phyloP scores from a whole-genome alignment of 2,888 invertebrate genomes.

The Axea sp. region DNA sequence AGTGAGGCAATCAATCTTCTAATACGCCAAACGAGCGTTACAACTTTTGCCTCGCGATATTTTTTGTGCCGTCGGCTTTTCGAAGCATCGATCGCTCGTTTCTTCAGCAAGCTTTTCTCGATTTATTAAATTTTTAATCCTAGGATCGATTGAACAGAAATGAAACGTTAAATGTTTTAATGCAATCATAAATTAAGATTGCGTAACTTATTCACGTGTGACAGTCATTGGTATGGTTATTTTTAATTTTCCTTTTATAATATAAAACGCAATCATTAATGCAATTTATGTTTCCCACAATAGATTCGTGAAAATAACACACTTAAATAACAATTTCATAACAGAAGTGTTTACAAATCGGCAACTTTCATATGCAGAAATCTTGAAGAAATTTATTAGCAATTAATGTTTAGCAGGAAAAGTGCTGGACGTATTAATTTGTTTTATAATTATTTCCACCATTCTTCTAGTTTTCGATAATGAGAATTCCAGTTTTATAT shows the following conservation, averaged over 20 bases:
- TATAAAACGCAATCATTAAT: no score
- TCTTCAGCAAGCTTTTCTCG: slow-evolving; percentile 4
- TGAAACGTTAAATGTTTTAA: slow-evolving; percentile 27
- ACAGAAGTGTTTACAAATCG: slow-evolving; percentile 29
- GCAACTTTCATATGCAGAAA: slow-evolving; percentile 28
- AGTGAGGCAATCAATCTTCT: slow-evolving; percentile 64
- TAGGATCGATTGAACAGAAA: slow-evolving; percentile 4
- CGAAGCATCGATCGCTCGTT: slow-evolving; percentile 14
- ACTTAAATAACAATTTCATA: no score
- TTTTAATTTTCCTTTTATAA: no score
- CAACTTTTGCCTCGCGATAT: slow-evolving; percentile 28
- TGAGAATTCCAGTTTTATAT: no score
- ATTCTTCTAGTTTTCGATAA: no score
- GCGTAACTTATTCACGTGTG: slow-evolving; percentile 9
- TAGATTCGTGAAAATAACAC: no score
- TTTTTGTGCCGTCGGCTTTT: slow-evolving; percentile 12
- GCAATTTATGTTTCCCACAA: slow-evolving; percentile 33
- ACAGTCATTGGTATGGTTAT: no score
- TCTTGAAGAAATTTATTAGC: slow-evolving; percentile 3
- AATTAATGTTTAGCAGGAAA: slow-evolving; percentile 16
- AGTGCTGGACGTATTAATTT: not conserved
- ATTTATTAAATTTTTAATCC: slow-evolving; percentile 11
- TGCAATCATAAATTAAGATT: slow-evolving; percentile 20
- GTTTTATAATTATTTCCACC: no score
- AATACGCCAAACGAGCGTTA: slow-evolving; percentile 65